A percentile compares a stretch with the other conserved stretches of the same genome.
Evolutionary conservation across 2,888 invertebrate genomes (phyloP).

Genomic region (Rhabditoides inermis): DNA sequence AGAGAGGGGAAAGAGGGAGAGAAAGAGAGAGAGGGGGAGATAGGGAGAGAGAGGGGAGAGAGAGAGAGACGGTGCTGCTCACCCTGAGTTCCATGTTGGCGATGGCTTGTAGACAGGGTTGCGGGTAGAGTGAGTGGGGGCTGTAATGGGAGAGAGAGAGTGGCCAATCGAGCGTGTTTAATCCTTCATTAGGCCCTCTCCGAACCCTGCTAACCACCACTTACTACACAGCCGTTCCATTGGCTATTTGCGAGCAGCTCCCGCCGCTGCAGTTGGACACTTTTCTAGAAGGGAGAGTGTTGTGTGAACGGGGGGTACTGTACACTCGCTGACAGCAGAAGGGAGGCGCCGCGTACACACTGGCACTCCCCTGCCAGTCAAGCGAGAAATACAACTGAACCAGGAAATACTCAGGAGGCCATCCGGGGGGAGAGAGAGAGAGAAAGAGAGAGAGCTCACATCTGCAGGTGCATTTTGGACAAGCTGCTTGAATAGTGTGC

Average conservation of each 20-base stretch:
- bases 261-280: no score
- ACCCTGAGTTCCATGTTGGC: conserved; percentile 1
- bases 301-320: no score
- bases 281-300: no score
- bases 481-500: no score
- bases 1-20: conserved; percentile 6
- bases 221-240: no score
- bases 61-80: conserved; percentile 2
- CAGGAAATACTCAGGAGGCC: no score
- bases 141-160: background rate
- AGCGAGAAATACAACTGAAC: no score
- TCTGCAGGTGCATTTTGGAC: background rate
- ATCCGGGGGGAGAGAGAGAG: background rate
- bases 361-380: no score
- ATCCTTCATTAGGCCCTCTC: no score
- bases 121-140: background rate
- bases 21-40: conserved; percentile 14
- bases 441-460: background rate
- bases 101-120: conserved; percentile 1
- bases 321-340: no score
- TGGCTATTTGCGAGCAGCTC: conserved; percentile 2
- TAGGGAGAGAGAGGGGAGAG: conserved; percentile 8
- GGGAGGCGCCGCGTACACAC: no score
- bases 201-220: no score
- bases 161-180: background rate